Evolutionary conservation across 1,140 invertebrate genomes (phyloP), one percentile per base, ranked within the genome.

Genomic region (Ceratosolen fusciceps): DNA sequence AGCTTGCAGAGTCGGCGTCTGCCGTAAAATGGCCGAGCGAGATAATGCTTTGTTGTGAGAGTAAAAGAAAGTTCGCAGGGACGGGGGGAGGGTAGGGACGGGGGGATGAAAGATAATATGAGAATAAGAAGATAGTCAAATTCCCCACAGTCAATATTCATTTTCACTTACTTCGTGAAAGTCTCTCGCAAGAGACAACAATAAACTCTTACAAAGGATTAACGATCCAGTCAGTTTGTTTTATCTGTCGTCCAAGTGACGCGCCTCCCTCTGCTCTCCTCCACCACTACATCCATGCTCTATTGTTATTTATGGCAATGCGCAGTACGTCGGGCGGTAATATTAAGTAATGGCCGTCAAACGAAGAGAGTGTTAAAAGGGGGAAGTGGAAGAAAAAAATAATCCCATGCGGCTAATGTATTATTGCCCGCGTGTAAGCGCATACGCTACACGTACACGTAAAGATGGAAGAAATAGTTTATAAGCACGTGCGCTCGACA

Each of bases 301-400:
- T 67, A 80, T 80, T 80, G 79, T 80, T 75, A 65, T 80, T 80
- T 80, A 80, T 75, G 37, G 72, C 49, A 56, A 78, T 60, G 76
- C n/a, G n/a, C 34, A 21, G 29, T 31, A 21, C 54, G 37, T 31
- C 14, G 0, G 65, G 24, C 37, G 58, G 39, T 75, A 80, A 80
- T 80, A 74, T 71, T 75, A 80, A 80, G 65, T 80, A 80, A 80
- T 80, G 79, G 73, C 7, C 24, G 29, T 21, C 24, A 12, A 34
- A 29, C 1, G 16, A 54, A 29, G 47, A 47, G 24, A 62, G 24
- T 34, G 77, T n/a, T n/a, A n/a, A n/a, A n/a, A n/a, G n/a, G n/a
- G n/a, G n/a, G n/a, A n/a, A n/a, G n/a, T n/a, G n/a, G n/a, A n/a
- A n/a, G n/a, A n/a, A n/a, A n/a, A n/a, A n/a, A n/a, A n/a, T n/a